Conservation (phyloP, 2,888 invertebrate species). For the Apantesis nais region DNA sequence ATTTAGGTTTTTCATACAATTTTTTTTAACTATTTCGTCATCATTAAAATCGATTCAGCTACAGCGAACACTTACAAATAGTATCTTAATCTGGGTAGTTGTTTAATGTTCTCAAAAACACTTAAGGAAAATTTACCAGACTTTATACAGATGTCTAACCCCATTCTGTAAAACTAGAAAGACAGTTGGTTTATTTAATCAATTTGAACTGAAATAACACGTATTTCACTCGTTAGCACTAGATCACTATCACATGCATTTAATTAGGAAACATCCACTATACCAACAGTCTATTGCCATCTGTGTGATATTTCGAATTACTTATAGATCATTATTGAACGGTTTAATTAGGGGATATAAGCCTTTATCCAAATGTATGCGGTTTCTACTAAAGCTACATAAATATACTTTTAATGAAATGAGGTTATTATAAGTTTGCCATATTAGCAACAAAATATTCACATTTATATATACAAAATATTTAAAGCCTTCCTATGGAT, state of each 20-base stretch:
- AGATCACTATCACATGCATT: neutral
- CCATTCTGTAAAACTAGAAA: constrained; percentile 16
- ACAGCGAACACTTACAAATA: constrained; percentile 3
- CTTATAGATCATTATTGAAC: neutral
- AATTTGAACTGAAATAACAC: constrained; percentile 16
- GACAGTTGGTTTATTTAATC: constrained; percentile 19
- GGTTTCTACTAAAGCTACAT: neutral
- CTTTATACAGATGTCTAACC: constrained; percentile 18
- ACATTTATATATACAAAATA: neutral
- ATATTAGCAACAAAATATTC: neutral
- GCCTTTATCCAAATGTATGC: neutral
- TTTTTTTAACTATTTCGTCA: neutral
- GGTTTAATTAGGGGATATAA: neutral
- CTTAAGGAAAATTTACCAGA: constrained; percentile 12
- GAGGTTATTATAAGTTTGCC: neutral
- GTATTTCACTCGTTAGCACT: neutral
- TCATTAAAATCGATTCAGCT: constrained; percentile 2
- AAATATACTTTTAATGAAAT: neutral
- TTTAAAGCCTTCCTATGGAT: neutral
- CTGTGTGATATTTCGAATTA: neutral
- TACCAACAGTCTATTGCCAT: neutral
- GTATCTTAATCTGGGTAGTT: constrained; percentile 14
- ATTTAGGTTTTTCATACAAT: neutral
- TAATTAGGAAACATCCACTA: neutral
- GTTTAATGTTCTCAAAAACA: constrained; percentile 15